phyloP scores from a whole-genome alignment of 2,888 invertebrate genomes.

The Pollenia amentaria region DNA sequence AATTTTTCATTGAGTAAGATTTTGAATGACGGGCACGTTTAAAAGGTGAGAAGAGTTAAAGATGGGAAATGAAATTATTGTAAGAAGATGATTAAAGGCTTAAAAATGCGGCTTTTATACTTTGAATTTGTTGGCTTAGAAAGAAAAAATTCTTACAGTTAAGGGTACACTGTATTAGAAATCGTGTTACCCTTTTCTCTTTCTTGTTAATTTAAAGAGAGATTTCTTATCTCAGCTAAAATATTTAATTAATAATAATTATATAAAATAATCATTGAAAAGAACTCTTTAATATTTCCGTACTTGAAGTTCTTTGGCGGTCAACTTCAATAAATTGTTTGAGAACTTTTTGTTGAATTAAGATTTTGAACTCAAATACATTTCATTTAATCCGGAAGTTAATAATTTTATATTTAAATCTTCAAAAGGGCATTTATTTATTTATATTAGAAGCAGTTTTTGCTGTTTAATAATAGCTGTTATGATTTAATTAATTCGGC shows the following conservation, averaged over 20 bases:
- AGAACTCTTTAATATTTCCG: conserved; percentile 27
- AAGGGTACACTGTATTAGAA: conserved; percentile 4
- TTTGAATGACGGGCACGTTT: conserved; percentile 46
- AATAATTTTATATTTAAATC: conserved; percentile 7
- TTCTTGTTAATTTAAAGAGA: neutral
- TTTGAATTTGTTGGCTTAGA: conserved; percentile 50
- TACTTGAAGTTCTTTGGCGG: conserved; percentile 21
- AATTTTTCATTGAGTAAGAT: conserved; percentile 43
- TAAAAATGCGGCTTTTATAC: conserved; percentile 35
- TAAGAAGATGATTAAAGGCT: conserved; percentile 24
- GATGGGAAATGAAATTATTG: conserved; percentile 35
- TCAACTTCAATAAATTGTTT: conserved; percentile 34
- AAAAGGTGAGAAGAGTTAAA: conserved; percentile 62
- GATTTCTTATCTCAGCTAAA: conserved; percentile 38
- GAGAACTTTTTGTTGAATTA: neutral
- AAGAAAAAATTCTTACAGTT: neutral
- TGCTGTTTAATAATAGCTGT: neutral
- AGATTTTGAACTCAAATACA: neutral
- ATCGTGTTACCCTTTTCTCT: neutral
- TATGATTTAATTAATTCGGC: neutral
- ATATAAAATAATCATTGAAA: conserved; percentile 52
- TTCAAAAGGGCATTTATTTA: neutral
- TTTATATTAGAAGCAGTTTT: neutral
- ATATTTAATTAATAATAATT: conserved; percentile 66
- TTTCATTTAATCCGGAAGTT: conserved; percentile 46